Base-by-base conservation (phyloP, 2,113 vertebrate species). In the Fulica atra region DNA sequence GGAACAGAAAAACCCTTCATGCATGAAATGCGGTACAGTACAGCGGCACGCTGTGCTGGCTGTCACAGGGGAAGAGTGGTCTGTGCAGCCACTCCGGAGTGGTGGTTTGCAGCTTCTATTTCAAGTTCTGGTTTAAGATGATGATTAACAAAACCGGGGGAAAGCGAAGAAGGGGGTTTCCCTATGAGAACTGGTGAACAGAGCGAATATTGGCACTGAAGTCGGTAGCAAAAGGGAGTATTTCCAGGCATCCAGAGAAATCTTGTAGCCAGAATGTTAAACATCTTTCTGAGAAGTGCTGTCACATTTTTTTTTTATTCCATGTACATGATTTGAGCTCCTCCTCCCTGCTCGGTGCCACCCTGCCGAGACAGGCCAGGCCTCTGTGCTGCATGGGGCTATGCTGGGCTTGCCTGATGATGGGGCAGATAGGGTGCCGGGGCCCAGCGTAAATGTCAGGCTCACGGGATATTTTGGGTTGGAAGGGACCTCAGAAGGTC, bases 341-440 rank as follows among this genome's bases (percentile, higher is more conserved):
- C 1, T 44, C 18, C 8, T 86, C 29, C 20, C 11, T 64, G 36
- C 51, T 29, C 28, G 25, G 28, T 57, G 60, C 35, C n/a, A 28
- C 11, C 16, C 6, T 0, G 2, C 11, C 24, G 21, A 35, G 42
- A 63, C 44, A 44, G 76, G 33, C 10, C 72, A 29, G 61, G 18
- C 42, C 33, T 31, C 38, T 8, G 61, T 0, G 0, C 33, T 36
- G 11, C 33, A 7, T 1, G 6, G 23, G 8, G 9, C 65, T 65
- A 29, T 4, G 2, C 28, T 2, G 7, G 35, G 17, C 18, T 92
- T 56, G 31, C 40, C 60, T 23, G 35, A 20, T 23, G 33, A 20
- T 1, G 3, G 53, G 28, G 38, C 0, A 0, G 53, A 20, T 9
- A 9, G 31, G 11, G 16, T 64, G 19, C 51, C 72, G 44, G 23